Conservation (phyloP, 1,140 invertebrate species). For the Notospermus geniculatus region DNA sequence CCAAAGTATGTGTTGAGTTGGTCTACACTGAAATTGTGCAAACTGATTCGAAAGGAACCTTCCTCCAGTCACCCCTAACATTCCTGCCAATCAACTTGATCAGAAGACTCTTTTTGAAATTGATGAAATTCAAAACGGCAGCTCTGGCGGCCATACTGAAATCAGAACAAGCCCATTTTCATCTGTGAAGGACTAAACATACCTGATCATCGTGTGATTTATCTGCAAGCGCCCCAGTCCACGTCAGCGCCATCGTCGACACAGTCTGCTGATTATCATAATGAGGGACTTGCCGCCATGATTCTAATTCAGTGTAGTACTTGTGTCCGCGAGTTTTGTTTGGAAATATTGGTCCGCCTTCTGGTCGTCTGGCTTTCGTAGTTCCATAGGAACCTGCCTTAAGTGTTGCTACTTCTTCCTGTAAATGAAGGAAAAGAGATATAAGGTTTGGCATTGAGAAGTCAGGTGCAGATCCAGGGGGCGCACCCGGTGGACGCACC, state of each 20-base stretch:
- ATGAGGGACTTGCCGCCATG: conserved; percentile 58
- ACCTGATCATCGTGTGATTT: neutral
- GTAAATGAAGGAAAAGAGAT: conserved; percentile 1
- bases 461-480: too few relatives aligned
- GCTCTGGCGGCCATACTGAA: neutral
- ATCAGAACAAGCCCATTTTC: neutral
- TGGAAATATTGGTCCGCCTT: conserved; percentile 33
- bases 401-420: conserved; percentile 39
- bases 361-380: conserved; percentile 15
- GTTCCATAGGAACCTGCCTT: conserved; percentile 16
- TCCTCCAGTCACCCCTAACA: neutral
- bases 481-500: too few relatives aligned
- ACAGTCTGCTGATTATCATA: conserved; percentile 5
- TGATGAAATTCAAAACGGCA: too few relatives aligned
- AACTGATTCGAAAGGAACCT: neutral
- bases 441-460: too few relatives aligned
- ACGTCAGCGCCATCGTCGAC: neutral
- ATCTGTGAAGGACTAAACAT: neutral
- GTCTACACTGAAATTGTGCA: neutral
- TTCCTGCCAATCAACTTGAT: too few relatives aligned
- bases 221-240: neutral
- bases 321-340: conserved; percentile 35
- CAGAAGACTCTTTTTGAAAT: too few relatives aligned
- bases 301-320: conserved; percentile 73
- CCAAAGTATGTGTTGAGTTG: neutral